Evolutionary conservation across 2,113 vertebrate genomes (phyloP), one percentile per base, ranked within the genome.

Genomic region (Hystrix brachyura): DNA sequence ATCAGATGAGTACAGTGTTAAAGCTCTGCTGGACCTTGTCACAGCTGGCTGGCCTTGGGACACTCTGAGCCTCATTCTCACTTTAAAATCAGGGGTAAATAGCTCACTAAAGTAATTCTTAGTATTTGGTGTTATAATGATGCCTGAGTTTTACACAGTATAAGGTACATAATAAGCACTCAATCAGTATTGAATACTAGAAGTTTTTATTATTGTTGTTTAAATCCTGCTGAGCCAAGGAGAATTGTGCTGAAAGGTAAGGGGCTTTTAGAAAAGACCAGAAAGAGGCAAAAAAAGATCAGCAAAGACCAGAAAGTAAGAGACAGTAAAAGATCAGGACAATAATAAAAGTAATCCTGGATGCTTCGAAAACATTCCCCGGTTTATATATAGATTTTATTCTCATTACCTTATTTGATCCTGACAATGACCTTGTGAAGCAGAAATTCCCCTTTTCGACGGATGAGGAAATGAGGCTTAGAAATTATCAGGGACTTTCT

Each of bases 341-440:
- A 82, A 62, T 62, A 72, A 34, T 74, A 82, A 90, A 82, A 74
- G 43, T 46, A n/a, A 94, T 57, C 48, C 84, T 67, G 55, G 64
- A 19, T 80, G 53, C 62, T 65, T 87, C 7, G 7, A 64, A 34
- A 83, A 62, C 65, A 94, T 64, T 92, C 43, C 19, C 34, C 67
- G n/a, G 34, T 57, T 93, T 84, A 90, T 78, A 88, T 27, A 69
- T 43, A 95, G 65, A 74, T 92, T 89, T 93, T 8, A 27, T 7
- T 92, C 96, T 83, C 53, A 67, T 96, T 83, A 87, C 69, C 46
- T 87, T 48, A 78, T 83, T 93, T 89, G 74, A 91, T 94, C 59
- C 69, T 82, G 76, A 87, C 13, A 60, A 38, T 74, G 78, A 92
- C 93, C 55, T 97, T 96, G 81, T 55, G 34, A 86, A 74, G n/a